Base-by-base conservation (phyloP, 2,888 invertebrate species). In the Eumerus sabulonum region DNA sequence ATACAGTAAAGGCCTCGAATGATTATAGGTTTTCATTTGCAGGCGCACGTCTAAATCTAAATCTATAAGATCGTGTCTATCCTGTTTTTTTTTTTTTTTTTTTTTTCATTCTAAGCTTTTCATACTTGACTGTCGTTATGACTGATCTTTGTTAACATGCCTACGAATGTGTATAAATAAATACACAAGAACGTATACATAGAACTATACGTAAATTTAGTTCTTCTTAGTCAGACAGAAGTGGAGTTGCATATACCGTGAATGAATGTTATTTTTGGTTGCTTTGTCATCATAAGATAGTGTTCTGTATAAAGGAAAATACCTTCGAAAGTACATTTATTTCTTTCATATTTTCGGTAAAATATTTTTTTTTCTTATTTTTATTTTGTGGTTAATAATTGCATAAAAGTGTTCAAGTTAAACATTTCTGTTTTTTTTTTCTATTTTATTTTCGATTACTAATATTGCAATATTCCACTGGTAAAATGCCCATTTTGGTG, bases 401-500 rank as follows among this genome's bases (percentile, higher is more conserved):
- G 27, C 7, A 27, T 27, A 27, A 27, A 47, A 27, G 27, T 27
- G 27, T 27, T 27, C 27, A 27, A 13, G 14, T 48, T 38, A 48
- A 17, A 16, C 35, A 18, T n/a, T n/a, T n/a, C n/a, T n/a, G n/a
- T n/a, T n/a, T n/a, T 47, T 60, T 53, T 48, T 38, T 57, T 42
- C 27, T 35, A 42, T 35, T 64, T 50, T 27, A n/a, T 13, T 47
- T 11, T 48, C 62, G 62, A 45, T 50, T 62, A 73, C 51, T 73
- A 67, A 57, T 72, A 64, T 50, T 72, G 72, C 57, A 77, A 63
- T 73, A 40, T 51, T 67, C 45, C 19, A 73, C 57, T 67, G 66
- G 67, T 59, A 72, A 57, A 60, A 57, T 73, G 62, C 62, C 73
- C 63, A 77, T 77, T 72, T 68, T 68, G 54, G 59, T 64, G 57